Evolutionary conservation across 2,797 vertebrate genomes (phyloP).

Genomic region (Lacerta bilineata): DNA sequence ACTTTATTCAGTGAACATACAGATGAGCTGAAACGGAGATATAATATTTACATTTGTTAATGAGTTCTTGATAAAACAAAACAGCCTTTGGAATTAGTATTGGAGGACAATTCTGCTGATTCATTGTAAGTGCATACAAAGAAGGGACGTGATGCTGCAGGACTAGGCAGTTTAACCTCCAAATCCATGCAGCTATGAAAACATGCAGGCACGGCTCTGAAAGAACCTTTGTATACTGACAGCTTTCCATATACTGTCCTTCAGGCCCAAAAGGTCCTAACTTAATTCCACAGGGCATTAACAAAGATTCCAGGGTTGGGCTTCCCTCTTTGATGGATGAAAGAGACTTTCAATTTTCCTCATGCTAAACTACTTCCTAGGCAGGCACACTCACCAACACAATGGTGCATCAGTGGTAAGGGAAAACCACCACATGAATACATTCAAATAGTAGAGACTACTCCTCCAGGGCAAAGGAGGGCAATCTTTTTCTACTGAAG

Average conservation of each 20-base stretch:
- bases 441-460: background rate
- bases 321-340: background rate
- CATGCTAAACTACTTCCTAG: background rate
- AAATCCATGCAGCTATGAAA: background rate
- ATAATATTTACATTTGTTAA: conserved; percentile 15
- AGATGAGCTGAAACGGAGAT: background rate
- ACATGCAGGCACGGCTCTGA: background rate
- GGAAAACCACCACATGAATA: background rate
- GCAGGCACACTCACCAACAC: background rate
- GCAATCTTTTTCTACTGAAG: background rate
- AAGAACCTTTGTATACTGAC: background rate
- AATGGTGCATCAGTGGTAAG: background rate
- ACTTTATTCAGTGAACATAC: background rate
- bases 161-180: background rate
- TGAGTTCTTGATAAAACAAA: background rate
- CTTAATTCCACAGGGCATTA: background rate
- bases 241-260: background rate
- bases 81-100: background rate
- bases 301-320: background rate
- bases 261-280: background rate
- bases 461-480: background rate
- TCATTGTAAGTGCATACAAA: conserved; percentile 1
- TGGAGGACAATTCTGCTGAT: background rate
- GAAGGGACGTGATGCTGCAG: background rate
- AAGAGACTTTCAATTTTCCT: background rate